Evolutionary conservation across 2,888 invertebrate genomes (phyloP), one percentile per base, ranked within the genome.

Genomic region (Punctoribates punctum): DNA sequence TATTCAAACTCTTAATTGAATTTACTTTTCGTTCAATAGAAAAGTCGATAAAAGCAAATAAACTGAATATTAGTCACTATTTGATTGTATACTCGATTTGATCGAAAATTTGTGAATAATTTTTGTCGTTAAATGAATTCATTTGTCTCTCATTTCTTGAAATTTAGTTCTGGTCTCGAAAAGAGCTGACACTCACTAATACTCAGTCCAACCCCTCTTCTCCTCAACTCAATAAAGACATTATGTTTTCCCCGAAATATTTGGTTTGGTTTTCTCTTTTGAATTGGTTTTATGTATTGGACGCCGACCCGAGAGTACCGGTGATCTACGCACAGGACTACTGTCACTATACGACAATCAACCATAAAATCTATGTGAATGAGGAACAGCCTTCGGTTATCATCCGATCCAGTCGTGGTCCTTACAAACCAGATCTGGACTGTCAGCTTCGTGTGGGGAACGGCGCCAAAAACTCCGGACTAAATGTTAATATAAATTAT

Each of bases 401-500:
- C 0, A 23, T 70, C 23, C 27, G 70, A 1, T 34, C 38, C 42
- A 42, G 23, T 70, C 38, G 46, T 11, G 46, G 70, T 13, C 25
- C 42, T n/a, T 70, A 70, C 46, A 15, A 9, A 20, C 34, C 70
- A 20, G 42, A 70, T n/a, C n/a, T 38, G 20, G 70, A 70, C 46
- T 70, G 70, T 70, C 70, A 42, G 70, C 5, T 70, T 0, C 70
- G 42, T 11, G 15, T 70, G 0, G 29, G 17, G 13, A 65, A 20
- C 29, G 20, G 6, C 8, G 65, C 8, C 20, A 38, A 34, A 65
- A 15, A 29, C 8, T 13, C 6, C 1, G 70, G 38, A 23, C 2
- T 70, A 6, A 42, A 23, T 46, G 15, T 70, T 20, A 70, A 70
- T 70, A 17, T 70, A 42, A 70, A 70, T 70, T 23, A 20, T 23